Evolutionary conservation across 2,797 vertebrate genomes (phyloP), one percentile per base, ranked within the genome.

Genomic region (Xenops minutus): DNA sequence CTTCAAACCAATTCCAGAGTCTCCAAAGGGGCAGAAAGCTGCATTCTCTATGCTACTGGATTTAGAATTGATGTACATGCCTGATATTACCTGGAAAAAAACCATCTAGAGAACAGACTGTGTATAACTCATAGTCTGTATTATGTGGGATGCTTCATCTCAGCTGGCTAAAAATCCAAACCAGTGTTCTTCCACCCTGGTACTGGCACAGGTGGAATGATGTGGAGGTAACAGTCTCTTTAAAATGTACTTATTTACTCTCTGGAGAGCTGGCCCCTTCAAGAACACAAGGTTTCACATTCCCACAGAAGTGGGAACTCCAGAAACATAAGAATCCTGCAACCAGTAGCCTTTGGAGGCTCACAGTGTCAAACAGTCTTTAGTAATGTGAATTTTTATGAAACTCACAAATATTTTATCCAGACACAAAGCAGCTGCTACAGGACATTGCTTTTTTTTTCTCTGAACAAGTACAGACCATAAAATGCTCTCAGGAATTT

Each of bases 191-290:
- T 80, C 15, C 9, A 26, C 26, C 9, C 46, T 16, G 8, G 21
- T 52, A 37, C 36, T 18, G 26, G 41, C 43, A 29, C n/a, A 46
- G n/a, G 18, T 32, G 19, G 11, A 85, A 54, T 1, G 6, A 17
- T 7, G 5, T 19, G 16, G 30, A 83, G 30, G 24, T 15, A 62
- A 10, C 5, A 51, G 29, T 6, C 59, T 66, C 51, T 56, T n/a
- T 54, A 43, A 62, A 19, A 14, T 1, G 7, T 16, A 27, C 52
- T 29, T 23, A 51, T 1, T 0, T 10, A 3, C 32, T 14, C 0
- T 0, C 0, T 6, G 34, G 63, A 81, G 44, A 81, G 12, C 30
- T 34, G 34, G 29, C 41, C n/a, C 9, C 2, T 23, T 51, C 27
- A 19, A 39, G 39, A 46, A n/a, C 6, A 34, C 29, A 8, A 12